A percentile compares a stretch with the other conserved stretches of the same genome.
phyloP scores from a whole-genome alignment of 2,888 invertebrate genomes.

The Pristionchus entomophagus region DNA sequence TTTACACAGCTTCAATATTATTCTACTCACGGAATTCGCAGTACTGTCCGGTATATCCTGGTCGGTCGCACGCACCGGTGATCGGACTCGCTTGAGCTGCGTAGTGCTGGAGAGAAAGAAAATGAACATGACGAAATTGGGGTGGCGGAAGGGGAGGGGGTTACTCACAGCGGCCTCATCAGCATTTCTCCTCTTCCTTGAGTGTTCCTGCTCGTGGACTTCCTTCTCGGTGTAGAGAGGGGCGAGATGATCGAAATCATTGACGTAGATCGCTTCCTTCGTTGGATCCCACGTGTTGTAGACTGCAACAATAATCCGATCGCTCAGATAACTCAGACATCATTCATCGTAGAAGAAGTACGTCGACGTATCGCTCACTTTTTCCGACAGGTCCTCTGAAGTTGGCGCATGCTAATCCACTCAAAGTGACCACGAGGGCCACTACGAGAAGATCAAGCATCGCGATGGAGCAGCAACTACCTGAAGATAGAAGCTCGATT shows the following conservation, averaged over 20 bases:
- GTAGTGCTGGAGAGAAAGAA: conserved; percentile 13
- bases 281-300: conserved; percentile 22
- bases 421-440: conserved; percentile 29
- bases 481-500: background rate
- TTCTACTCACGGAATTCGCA: conserved; percentile 63
- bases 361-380: background rate
- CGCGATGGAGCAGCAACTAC: background rate
- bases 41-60: conserved; percentile 67
- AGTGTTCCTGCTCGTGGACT: conserved; percentile 39
- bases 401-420: background rate
- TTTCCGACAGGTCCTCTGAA: conserved; percentile 12
- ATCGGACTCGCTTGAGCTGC: background rate
- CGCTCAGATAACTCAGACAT: background rate
- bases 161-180: background rate
- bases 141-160: background rate
- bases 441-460: background rate
- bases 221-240: background rate
- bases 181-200: conserved; percentile 41
- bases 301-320: background rate
- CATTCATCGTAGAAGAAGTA: background rate
- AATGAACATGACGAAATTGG: background rate
- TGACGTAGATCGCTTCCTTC: background rate
- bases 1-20: too few species aligned
- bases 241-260: conserved; percentile 35
- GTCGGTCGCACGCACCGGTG: conserved; percentile 51